phyloP scores from a whole-genome alignment of 2,113 vertebrate genomes.

The Rhinichthys klamathensis region DNA sequence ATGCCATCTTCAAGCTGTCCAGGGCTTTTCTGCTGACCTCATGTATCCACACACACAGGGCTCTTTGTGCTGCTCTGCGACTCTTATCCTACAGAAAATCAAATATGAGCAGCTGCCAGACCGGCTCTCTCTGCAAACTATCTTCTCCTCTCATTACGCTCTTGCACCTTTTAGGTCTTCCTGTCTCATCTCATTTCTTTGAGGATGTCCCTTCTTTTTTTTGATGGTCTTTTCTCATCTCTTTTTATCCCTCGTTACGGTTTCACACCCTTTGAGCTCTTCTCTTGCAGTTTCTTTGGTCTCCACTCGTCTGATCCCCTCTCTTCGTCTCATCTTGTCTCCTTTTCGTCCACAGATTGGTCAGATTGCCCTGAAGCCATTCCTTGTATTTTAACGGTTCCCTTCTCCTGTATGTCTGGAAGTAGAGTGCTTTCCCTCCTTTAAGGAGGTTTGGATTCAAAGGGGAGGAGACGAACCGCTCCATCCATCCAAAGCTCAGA shows the following conservation, averaged over 20 bases:
- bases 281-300: neutral
- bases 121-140: neutral
- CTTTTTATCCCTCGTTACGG: neutral
- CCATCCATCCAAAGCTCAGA: constrained; percentile 12
- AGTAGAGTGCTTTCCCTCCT: neutral
- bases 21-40: constrained; percentile 12
- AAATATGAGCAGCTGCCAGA: neutral
- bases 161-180: neutral
- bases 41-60: constrained; percentile 18
- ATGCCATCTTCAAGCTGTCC: neutral
- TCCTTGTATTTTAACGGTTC: neutral
- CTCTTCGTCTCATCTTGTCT: neutral
- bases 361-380: neutral
- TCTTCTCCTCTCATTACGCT: constrained; percentile 14
- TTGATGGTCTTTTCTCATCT: neutral
- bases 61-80: constrained; percentile 1
- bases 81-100: constrained; percentile 36
- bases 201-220: neutral
- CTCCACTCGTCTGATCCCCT: neutral
- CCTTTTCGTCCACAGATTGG: neutral
- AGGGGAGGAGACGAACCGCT: constrained; percentile 19
- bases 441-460: constrained; percentile 3
- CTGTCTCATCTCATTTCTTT: neutral
- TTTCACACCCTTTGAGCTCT: neutral
- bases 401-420: neutral